phyloP scores from a whole-genome alignment of 2,113 vertebrate genomes.

The Vombatus ursinus region DNA sequence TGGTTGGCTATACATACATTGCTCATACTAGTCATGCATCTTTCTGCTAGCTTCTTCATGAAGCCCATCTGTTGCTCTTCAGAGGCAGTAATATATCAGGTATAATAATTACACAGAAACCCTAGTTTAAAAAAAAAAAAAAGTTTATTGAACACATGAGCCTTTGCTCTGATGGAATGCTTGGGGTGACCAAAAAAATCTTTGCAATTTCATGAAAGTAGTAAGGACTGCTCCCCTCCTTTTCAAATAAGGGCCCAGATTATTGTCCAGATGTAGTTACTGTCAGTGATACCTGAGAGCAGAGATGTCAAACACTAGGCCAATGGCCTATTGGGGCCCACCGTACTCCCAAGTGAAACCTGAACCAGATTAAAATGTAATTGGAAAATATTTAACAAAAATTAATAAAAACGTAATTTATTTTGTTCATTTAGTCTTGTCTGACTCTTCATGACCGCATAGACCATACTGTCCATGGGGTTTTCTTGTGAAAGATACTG shows the following conservation, averaged over 20 bases:
- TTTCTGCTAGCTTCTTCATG: background rate
- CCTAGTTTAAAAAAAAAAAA: background rate
- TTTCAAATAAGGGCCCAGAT: background rate
- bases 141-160: background rate
- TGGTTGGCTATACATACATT: background rate
- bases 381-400: too few relatives aligned
- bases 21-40: background rate
- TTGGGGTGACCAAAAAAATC: background rate
- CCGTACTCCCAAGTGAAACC: background rate
- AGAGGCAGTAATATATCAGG: background rate
- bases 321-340: background rate
- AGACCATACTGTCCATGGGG: background rate
- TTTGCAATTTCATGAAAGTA: background rate
- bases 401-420: background rate
- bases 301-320: background rate
- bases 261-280: background rate
- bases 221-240: background rate
- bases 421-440: background rate
- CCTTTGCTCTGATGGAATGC: background rate
- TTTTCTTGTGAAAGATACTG: background rate
- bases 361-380: background rate
- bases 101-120: background rate
- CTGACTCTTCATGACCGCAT: too few relatives aligned
- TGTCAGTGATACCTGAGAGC: background rate
- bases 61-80: background rate